Base-by-base conservation (phyloP, 2,888 invertebrate species). In the Acleris sparsana region DNA sequence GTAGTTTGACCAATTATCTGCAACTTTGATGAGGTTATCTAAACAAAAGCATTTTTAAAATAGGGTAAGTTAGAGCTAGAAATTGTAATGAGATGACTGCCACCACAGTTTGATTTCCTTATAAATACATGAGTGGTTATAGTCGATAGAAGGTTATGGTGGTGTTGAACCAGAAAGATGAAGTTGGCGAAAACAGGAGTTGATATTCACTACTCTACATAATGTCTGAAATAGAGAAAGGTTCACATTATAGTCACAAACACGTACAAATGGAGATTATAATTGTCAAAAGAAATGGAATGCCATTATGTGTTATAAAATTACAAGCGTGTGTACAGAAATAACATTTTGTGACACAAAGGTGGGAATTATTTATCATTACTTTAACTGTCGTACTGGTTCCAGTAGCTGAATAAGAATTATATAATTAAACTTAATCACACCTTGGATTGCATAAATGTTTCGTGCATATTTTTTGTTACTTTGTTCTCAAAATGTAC, bases 251-350 rank as follows among this genome's bases (percentile, higher is more conserved):
- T 33, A 20, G 33, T 18, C 18, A 18, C 18, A 39, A 20, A 18
- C 39, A 39, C 20, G 1, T 20, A 20, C 16, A 33, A 43, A 39
- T 43, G 17, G 29, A 44, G 67, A 49, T 75, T 74, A 78, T 82
- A 84, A 84, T 85, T 84, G 82, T 72, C 75, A 75, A 76, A 78
- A 83, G 82, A 85, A 86, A 85, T 85, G 80, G 79, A 78, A 77
- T 82, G 76, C 69, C 68, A 74, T 75, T 75, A 76, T 73, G 72
- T 75, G 79, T 81, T 84, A 82, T 81, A 80, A 79, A 80, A 82
- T 79, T 78, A 84, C 56, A 86, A 81, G 82, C 75, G 73, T 78
- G 75, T 74, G 72, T 61, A 65, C 66, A 62, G 53, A 61, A 65
- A 61, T 71, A 77, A 76, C 71, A 73, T 73, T 72, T 69, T 67